Evolutionary conservation across 1,140 invertebrate species (phyloP), one percentile per base, ranked within the genome.

Genomic region (Mylabris phalerata): DNA sequence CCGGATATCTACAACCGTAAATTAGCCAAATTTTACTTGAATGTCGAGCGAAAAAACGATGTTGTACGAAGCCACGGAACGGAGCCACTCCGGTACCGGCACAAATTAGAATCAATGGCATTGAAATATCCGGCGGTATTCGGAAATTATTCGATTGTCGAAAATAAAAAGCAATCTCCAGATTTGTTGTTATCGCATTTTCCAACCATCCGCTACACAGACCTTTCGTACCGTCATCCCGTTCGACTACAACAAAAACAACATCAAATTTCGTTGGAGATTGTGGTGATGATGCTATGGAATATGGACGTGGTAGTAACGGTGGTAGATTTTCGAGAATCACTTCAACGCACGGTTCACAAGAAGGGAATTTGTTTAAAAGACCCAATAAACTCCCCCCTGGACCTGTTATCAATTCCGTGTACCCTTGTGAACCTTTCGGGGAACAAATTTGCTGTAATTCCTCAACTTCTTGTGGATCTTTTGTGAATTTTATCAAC

Each of bases 41-140:
- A 26, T 49, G 41, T n/a, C 70, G 47, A 40, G 66, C 65, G n/a
- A 59, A 19, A 2, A 43, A 58, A 64, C 19, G 41, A 69, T 85
- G 80, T 64, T 81, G 72, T 10, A 86, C 64, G 66, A 85, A 87
- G 10, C 83, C 82, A 58, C 82, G 80, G 69, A 91, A 95, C 2
- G 92, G 91, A 6, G 91, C 84, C 24, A 93, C 74, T 9, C 90
- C 92, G 38, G 90, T 92, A 10, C 92, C 92, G 57, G 90, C 83
- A 4, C 86, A 88, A 60, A 95, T 83, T 72, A 94, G 81, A 59
- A 94, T 82, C 39, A 90, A 70, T 41, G 88, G 86, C 66, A 47
- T 75, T 61, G 51, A 10, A 39, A 73, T 65, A 77, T 80, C 79
- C 60, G 66, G 72, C 64, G 71, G 82, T 67, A 77, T 83, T 58